These are phyloP conservation scores for Ophion ventricosus DNA, from an alignment of 2,888 invertebrate genomes.

Conservation along the genomic window DNA sequence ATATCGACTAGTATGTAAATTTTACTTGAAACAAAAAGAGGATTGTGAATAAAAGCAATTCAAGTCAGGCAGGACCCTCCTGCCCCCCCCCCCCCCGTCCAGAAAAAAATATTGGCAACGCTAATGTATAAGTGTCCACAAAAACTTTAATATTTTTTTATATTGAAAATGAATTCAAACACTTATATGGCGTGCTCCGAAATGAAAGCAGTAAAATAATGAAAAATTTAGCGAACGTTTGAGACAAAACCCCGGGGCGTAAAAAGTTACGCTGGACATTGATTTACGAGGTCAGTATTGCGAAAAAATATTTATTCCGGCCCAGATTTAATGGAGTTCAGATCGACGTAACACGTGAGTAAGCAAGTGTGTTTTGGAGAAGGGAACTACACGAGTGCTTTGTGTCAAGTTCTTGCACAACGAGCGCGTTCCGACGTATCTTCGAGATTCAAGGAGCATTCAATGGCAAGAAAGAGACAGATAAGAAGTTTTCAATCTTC, in stretches of 20 bases:
- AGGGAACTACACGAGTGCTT: not conserved
- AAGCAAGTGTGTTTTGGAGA: slow-evolving; percentile 9
- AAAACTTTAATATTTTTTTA: no score
- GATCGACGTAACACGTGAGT: slow-evolving; percentile 30
- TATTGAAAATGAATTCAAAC: not conserved
- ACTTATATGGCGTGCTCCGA: not conserved
- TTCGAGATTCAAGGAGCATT: not conserved
- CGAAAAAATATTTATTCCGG: slow-evolving; percentile 40
- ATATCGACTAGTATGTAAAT: no score
- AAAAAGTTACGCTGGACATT: slow-evolving; percentile 33
- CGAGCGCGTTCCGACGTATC: not conserved
- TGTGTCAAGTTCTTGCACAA: not conserved
- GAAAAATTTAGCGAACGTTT: slow-evolving; percentile 5
- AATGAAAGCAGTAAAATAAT: not conserved
- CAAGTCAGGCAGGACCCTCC: no score
- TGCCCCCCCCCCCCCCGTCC: no score
- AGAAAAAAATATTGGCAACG: no score
- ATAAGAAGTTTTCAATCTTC: not conserved
- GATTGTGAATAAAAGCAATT: no score
- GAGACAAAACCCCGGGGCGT: slow-evolving; percentile 38
- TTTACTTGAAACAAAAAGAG: no score
- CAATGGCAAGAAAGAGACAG: not conserved
- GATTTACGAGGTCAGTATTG: slow-evolving; percentile 48
- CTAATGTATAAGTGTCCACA: no score
- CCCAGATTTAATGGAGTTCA: slow-evolving; percentile 37